Base-by-base conservation (phyloP, 2,113 vertebrate species). In the Pelobates fuscus region DNA sequence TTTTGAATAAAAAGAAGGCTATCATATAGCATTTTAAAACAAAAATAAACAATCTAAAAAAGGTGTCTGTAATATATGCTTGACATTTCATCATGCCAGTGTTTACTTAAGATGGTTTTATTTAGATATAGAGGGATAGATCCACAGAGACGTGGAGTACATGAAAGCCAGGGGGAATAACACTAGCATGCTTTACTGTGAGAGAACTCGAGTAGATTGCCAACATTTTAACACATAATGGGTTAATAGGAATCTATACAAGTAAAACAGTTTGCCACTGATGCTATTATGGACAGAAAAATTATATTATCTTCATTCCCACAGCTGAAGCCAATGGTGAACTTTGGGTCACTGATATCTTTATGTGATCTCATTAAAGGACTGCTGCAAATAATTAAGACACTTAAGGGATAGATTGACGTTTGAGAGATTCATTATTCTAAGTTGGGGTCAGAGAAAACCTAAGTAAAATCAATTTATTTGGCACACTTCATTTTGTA, bases 61-160 rank as follows among this genome's bases (percentile, higher is more conserved):
- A 5, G 32, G 5, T 37, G 10, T 10, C 21, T 61, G 65, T 44
- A 77, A 77, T 63, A 68, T 55, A 52, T 4, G n/a, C 81, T 69
- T 78, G 80, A 62, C 46, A 81, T 84, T 85, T 86, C 85, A 85
- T 80, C 61, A 37, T 69, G 68, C 71, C 75, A 82, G 75, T 87
- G 82, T 84, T 88, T 89, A 88, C 44, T 62, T 8, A 43, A 74
- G 12, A 71, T n/a, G 69, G 21, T 21, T 78, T 82, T 82, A 6
- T 80, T 67, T 74, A 82, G 24, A 82, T 68, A 81, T 76, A 77
- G 54, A 78, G 83, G 72, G 78, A 66, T n/a, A 84, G 87, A 88
- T 82, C 81, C 78, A 84, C 78, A 2, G 77, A 82, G 70, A 82
- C 71, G 3, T 73, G 43, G 81, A 80, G 72, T 81, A 84, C n/a